phyloP scores from a whole-genome alignment of 92 coral and sea anemone genomes.

The Paragorgia papillata region DNA sequence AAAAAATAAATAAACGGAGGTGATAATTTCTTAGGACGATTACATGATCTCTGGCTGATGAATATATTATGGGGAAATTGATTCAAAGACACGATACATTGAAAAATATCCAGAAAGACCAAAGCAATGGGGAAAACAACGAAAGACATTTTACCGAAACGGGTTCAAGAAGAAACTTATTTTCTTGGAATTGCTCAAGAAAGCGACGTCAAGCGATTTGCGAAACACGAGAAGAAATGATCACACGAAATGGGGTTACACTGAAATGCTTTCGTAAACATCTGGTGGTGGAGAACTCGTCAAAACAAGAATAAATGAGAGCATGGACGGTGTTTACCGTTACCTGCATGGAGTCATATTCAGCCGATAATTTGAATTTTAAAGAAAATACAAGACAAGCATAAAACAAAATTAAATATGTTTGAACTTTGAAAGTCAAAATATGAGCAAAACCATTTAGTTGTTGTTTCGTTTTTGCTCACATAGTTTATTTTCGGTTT shows the following conservation, averaged over 20 bases:
- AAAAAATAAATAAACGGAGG: background rate
- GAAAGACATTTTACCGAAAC: background rate
- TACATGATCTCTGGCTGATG: background rate
- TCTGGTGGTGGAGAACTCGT: slow-evolving; percentile 1
- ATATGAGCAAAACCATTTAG: no score
- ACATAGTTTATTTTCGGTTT: no score
- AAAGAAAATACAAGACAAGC: no score
- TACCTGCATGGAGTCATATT: no score
- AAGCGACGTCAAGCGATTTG: slow-evolving; percentile 40
- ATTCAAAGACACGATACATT: background rate
- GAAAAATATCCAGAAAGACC: background rate
- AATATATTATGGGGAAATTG: slow-evolving; percentile 3
- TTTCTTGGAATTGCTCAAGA: slow-evolving; percentile 4
- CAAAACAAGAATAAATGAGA: background rate
- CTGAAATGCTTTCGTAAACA: slow-evolving; percentile 27
- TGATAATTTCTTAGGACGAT: background rate
- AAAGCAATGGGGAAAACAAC: background rate
- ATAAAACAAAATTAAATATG: no score
- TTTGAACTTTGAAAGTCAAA: no score
- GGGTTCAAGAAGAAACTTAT: background rate
- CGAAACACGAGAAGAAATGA: slow-evolving; percentile 24
- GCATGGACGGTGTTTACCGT: no score
- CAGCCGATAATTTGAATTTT: no score
- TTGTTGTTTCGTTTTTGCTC: no score
- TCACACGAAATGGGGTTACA: slow-evolving; percentile 14